phyloP scores from a whole-genome alignment of 2,797 vertebrate genomes.

The Sebastes iracundus region DNA sequence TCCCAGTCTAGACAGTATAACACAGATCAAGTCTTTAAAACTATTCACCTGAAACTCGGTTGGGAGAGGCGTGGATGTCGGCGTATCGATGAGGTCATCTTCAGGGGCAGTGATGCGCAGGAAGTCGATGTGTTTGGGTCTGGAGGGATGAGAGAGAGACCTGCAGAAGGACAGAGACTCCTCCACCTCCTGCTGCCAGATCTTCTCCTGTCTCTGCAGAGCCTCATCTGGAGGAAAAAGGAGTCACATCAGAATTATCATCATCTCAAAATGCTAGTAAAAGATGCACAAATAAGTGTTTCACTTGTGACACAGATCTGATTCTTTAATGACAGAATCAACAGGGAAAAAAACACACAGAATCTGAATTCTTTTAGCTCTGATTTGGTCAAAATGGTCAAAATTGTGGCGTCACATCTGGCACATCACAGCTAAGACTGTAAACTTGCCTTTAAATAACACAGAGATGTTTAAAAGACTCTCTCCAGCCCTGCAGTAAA shows the following conservation, averaged over 20 bases:
- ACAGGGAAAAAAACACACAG: not conserved
- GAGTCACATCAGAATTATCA: not conserved
- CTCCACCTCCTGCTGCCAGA: constrained; percentile 75
- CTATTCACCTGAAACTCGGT: constrained; percentile 65
- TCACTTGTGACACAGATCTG: not conserved
- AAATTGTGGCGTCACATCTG: not conserved
- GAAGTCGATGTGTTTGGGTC: constrained; percentile 72
- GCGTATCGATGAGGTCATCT: constrained; percentile 61
- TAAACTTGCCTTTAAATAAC: not conserved
- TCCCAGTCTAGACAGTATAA: not conserved
- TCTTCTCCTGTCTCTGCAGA: constrained; percentile 65
- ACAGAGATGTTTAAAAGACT: not conserved
- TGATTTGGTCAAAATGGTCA: not conserved
- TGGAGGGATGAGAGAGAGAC: constrained; percentile 61
- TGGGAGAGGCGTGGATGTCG: constrained; percentile 24
- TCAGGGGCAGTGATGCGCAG: constrained; percentile 67
- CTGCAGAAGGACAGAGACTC: constrained; percentile 63
- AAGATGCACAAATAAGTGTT: not conserved
- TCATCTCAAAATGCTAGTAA: not conserved
- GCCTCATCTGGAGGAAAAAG: constrained; percentile 60
- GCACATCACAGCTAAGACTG: not conserved
- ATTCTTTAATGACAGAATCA: not conserved
- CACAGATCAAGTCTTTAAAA: not conserved
- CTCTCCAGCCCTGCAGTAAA: not conserved
- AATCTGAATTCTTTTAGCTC: not conserved